Evolutionary conservation across 2,113 vertebrate genomes (phyloP), one percentile per base, ranked within the genome.

Genomic region (Laterallus jamaicensis): DNA sequence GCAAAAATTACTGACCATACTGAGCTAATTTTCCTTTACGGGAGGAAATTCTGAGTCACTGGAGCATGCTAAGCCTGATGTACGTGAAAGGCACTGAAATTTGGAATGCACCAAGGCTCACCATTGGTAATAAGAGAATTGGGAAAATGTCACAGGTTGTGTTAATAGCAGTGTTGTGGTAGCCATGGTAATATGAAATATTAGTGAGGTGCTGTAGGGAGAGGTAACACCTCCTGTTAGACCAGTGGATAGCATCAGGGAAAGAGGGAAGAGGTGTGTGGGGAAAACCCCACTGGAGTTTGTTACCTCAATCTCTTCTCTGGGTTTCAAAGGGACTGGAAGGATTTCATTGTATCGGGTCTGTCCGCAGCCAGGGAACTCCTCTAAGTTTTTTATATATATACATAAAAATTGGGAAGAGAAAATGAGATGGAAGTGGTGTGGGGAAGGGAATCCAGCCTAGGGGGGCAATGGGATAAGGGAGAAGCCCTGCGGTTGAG

Each of bases 111-210:
- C 54, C 47, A 70, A 60, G 71, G 64, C 85, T 96, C 68, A 2
- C 89, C 81, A 70, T 81, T 86, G 83, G 75, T 82, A 95, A 90
- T 94, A 91, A 58, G 88, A 92, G 92, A 96, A 96, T 62, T 95
- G 91, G 92, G 90, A 77, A 95, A 96, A 95, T 92, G 94, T 96
- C 95, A 94, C 52, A n/a, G 77, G 60, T 93, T 91, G 89, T 85
- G 94, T 91, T 96, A 95, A 96, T 87, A 92, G 84, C 84, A 91
- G 49, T 85, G 89, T 92, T 95, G 93, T 95, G 81, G 96, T 97
- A 96, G 91, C 81, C 94, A 96, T 97, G 96, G 94, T 93, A 96
- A 94, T 94, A 14, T 49, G 86, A 95, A 90, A 58, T 86, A 86
- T 66, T 88, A 86, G 67, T 52, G 71, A 92, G 88, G 29, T 89